A percentile compares a stretch with the other conserved stretches of the same genome.
Conservation (phyloP, 2,113 vertebrate species). For the Ophthalmotilapia sp. region DNA sequence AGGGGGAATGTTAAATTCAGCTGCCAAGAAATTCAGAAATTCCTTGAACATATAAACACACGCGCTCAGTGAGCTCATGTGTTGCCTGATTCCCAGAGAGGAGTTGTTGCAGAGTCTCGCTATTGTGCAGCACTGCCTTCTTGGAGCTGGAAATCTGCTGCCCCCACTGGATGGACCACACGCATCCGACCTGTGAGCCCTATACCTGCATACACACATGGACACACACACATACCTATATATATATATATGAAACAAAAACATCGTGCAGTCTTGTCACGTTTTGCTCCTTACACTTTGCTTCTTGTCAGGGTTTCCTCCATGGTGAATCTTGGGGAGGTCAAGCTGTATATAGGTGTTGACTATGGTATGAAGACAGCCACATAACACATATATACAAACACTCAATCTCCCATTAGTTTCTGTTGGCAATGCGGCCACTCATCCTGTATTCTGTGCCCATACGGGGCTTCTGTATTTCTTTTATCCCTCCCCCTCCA, state of each 20-base stretch:
- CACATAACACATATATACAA: background rate
- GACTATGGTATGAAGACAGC: slow-evolving; percentile 78
- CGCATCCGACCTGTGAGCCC: slow-evolving; percentile 84
- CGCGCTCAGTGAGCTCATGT: background rate
- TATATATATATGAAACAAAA: background rate
- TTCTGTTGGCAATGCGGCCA: background rate
- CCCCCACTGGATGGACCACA: slow-evolving; percentile 83
- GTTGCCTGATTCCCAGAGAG: slow-evolving; percentile 72
- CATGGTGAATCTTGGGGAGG: slow-evolving; percentile 88
- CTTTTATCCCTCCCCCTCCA: slow-evolving; percentile 30
- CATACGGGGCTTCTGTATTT: slow-evolving; percentile 12
- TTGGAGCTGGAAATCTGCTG: slow-evolving; percentile 86
- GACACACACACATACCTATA: background rate
- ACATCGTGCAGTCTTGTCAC: background rate
- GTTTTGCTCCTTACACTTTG: slow-evolving; percentile 19
- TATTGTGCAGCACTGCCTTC: slow-evolving; percentile 89
- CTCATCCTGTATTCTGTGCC: slow-evolving; percentile 37
- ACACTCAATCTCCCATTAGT: background rate
- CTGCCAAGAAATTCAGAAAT: background rate
- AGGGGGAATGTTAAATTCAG: background rate
- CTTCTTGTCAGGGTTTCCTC: slow-evolving; percentile 78
- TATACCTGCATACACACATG: background rate
- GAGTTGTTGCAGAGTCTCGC: slow-evolving; percentile 88
- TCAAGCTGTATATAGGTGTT: slow-evolving; percentile 83
- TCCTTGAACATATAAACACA: background rate